phyloP scores from a whole-genome alignment of 2,888 invertebrate genomes.

The Ernsta delagoae region DNA sequence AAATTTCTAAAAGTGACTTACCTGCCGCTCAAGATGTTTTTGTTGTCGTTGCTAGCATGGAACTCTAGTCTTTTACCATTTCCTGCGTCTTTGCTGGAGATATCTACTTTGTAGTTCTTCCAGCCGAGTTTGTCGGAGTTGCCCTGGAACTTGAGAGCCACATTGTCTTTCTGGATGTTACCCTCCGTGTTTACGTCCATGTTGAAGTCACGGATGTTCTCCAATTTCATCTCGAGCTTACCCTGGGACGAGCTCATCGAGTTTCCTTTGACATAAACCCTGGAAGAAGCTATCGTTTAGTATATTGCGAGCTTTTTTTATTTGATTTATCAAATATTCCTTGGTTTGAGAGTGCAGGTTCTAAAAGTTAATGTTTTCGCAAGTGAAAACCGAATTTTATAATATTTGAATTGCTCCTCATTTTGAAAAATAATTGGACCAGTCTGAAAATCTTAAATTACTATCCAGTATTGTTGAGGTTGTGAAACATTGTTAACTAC shows the following conservation, averaged over 20 bases:
- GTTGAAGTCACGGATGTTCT: conserved; percentile 80
- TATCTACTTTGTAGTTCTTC: conserved; percentile 87
- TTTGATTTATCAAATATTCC: too few relatives aligned
- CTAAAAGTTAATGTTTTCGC: too few relatives aligned
- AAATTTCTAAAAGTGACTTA: too few relatives aligned
- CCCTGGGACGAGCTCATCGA: conserved; percentile 84
- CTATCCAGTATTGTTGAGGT: too few relatives aligned
- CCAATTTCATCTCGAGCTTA: conserved; percentile 82
- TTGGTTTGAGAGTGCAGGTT: too few relatives aligned
- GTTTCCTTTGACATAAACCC: conserved; percentile 67
- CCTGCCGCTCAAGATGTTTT: conserved; percentile 89
- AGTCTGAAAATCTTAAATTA: too few relatives aligned
- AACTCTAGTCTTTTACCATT: conserved; percentile 87
- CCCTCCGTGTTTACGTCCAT: conserved; percentile 83
- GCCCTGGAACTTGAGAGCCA: conserved; percentile 84
- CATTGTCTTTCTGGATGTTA: conserved; percentile 86
- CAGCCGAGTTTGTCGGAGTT: conserved; percentile 87
- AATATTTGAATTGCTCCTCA: too few relatives aligned
- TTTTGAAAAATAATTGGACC: too few relatives aligned
- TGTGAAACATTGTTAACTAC: too few relatives aligned
- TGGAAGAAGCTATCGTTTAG: conserved; percentile 41
- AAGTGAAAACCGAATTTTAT: too few relatives aligned
- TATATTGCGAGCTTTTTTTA: neutral
- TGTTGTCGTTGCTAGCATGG: conserved; percentile 86
- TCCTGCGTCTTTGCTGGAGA: conserved; percentile 85